These are phyloP conservation scores for Heliocidaris erythrogramma DNA, from an alignment of 35 echinoderm and acorn worm species.

Conservation along the genomic window DNA sequence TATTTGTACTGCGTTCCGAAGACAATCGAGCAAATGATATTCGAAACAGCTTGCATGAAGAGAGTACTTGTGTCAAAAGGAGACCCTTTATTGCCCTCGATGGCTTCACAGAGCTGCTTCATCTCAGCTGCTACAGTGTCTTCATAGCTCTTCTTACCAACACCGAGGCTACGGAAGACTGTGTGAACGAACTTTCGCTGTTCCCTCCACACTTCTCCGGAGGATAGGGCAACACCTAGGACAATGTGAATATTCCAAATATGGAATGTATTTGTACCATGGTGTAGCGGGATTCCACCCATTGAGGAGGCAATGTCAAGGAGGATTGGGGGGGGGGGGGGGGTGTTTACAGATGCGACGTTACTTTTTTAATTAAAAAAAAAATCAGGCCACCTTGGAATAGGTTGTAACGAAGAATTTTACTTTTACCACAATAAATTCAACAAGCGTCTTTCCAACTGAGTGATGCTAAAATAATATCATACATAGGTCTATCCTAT, in stretches of 20 bases:
- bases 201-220: constrained; percentile 67
- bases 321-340: neutral
- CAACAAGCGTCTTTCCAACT: neutral
- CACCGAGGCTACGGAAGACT: constrained; percentile 79
- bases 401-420: neutral
- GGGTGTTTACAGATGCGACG: neutral
- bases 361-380: neutral
- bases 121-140: constrained; percentile 69
- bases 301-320: neutral
- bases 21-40: constrained; percentile 61
- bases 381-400: neutral
- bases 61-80: constrained; percentile 59
- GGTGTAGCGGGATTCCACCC: neutral
- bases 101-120: constrained; percentile 21
- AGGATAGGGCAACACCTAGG: constrained; percentile 63
- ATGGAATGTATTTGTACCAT: neutral
- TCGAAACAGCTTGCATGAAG: constrained; percentile 58
- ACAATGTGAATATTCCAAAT: constrained; percentile 32
- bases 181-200: constrained; percentile 73
- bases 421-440: neutral
- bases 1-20: constrained; percentile 63
- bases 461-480: neutral
- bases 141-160: constrained; percentile 76
- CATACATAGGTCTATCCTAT: neutral
- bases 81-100: constrained; percentile 26